phyloP scores from a whole-genome alignment of 2,797 vertebrate genomes.

The Furcifer pardalis region DNA sequence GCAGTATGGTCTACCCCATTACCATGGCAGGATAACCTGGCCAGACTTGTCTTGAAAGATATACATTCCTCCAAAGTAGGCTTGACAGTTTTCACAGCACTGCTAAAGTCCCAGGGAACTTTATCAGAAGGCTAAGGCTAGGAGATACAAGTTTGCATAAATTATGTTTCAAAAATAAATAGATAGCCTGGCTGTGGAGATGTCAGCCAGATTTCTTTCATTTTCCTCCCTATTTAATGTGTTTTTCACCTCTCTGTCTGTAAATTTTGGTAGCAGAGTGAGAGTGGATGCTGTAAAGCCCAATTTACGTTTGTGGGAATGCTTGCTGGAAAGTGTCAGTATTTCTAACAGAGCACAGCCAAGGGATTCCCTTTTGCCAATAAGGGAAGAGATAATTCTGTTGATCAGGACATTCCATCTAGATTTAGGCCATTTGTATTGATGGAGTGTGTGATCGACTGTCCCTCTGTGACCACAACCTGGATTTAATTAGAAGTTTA shows the following conservation, averaged over 20 bases:
- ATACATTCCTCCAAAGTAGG: no score
- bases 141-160: no score
- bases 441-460: slow-evolving; percentile 20
- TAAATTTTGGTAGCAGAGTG: not conserved
- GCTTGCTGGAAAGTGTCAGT: not conserved
- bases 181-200: no score
- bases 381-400: slow-evolving; percentile 33
- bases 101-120: no score
- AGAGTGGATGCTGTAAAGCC: not conserved
- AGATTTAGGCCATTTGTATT: slow-evolving; percentile 19
- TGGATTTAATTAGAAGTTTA: slow-evolving; percentile 19
- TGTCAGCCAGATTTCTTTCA: no score
- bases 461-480: not conserved
- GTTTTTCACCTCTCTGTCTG: not conserved
- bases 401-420: slow-evolving; percentile 14
- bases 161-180: no score
- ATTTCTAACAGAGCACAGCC: slow-evolving; percentile 15
- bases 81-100: no score
- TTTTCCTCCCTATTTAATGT: no score
- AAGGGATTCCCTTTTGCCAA: slow-evolving; percentile 15
- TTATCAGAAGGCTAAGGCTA: no score
- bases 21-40: no score
- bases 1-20: no score
- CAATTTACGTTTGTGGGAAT: slow-evolving; percentile 23
- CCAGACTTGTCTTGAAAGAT: no score